Conservation (phyloP, 2,888 invertebrate genomes). For the Drosophila aldrichi region DNA sequence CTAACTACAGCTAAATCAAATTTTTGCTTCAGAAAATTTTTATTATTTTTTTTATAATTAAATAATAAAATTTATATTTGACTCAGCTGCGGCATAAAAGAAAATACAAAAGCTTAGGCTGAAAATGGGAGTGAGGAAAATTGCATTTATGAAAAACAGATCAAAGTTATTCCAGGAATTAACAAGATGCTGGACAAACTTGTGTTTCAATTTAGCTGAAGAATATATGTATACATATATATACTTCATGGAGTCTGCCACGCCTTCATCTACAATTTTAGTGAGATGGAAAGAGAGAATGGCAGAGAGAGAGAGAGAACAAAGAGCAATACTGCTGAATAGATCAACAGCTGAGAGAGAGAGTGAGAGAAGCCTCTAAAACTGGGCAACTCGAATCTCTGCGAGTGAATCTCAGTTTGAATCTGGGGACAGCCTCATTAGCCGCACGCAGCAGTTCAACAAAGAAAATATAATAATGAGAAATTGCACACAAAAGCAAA, state of each 20-base stretch:
- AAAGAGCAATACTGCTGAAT: background rate
- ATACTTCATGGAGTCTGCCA: no score
- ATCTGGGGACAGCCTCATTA: conserved; percentile 40
- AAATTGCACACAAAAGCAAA: conserved; percentile 53
- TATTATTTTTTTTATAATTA: no score
- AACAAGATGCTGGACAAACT: background rate
- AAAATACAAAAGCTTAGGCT: background rate
- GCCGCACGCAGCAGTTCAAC: conserved; percentile 50
- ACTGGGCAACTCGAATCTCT: background rate
- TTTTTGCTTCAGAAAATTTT: background rate
- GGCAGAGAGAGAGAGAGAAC: background rate
- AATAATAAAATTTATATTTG: background rate
- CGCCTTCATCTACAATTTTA: no score
- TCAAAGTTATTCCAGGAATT: no score
- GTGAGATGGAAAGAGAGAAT: background rate
- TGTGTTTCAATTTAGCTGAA: no score
- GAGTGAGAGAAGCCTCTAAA: background rate
- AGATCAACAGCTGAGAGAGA: background rate
- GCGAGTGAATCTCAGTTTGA: background rate
- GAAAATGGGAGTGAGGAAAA: background rate
- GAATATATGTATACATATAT: background rate
- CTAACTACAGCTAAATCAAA: background rate
- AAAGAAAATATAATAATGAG: conserved; percentile 50
- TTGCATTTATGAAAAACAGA: no score
- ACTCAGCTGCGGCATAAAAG: background rate